A percentile compares a stretch with the other conserved stretches of the same genome.
Conservation (phyloP, 2,888 invertebrate genomes). For the Ephialtes manifestator region DNA sequence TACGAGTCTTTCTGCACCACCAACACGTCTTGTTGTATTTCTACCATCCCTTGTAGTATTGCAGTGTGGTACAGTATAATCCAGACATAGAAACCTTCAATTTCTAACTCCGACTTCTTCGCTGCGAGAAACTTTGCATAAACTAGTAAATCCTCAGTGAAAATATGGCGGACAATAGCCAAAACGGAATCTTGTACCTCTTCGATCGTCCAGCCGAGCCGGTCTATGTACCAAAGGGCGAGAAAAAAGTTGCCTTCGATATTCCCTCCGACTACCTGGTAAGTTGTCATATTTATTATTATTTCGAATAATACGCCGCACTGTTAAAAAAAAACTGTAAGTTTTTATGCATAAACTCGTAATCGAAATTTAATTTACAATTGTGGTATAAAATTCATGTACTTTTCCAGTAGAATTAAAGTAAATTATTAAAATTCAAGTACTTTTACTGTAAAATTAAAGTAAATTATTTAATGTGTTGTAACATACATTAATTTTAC, state of each 20-base stretch:
- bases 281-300: conserved; percentile 75
- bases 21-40: conserved; percentile 7
- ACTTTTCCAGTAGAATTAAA: no score
- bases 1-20: neutral
- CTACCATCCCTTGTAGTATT: neutral
- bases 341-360: no score
- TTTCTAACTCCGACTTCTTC: neutral
- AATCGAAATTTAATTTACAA: no score
- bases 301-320: no score
- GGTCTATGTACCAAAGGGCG: conserved; percentile 92
- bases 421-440: no score
- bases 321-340: no score
- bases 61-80: neutral
- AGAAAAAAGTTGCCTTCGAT: conserved; percentile 88
- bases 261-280: conserved; percentile 90
- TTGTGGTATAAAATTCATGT: no score
- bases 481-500: no score
- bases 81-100: neutral
- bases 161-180: conserved; percentile 62
- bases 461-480: no score
- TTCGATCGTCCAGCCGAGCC: conserved; percentile 93
- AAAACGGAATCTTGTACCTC: conserved; percentile 84
- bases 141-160: conserved; percentile 2
- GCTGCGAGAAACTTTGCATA: neutral
- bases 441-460: no score